Evolutionary conservation across 2,797 vertebrate species (phyloP).

Genomic region (Leptoclinus maculatus): DNA sequence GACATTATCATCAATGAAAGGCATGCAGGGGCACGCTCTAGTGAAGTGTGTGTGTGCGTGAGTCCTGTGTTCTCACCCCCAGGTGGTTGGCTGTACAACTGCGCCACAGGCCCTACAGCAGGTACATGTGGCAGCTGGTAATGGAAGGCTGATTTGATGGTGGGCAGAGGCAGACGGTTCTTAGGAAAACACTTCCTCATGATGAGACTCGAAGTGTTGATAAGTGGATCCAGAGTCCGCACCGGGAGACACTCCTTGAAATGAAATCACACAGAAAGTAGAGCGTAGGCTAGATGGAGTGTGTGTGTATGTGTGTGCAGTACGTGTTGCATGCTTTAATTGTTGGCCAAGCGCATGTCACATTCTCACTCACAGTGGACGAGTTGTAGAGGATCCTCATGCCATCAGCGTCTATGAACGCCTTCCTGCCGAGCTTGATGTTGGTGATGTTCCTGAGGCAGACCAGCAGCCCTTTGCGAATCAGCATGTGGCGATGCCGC

Average conservation of each 20-base stretch:
- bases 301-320: not conserved
- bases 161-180: constrained; percentile 96
- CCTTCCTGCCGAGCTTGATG: constrained; percentile 96
- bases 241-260: constrained; percentile 95
- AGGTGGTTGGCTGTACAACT: constrained; percentile 91
- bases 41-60: constrained; percentile 11
- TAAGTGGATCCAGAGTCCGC: constrained; percentile 94
- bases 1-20: constrained; percentile 12
- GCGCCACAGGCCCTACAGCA: constrained; percentile 91
- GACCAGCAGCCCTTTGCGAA: constrained; percentile 95
- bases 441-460: constrained; percentile 95
- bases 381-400: constrained; percentile 96
- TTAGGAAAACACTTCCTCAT: constrained; percentile 99
- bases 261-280: constrained; percentile 26
- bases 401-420: constrained; percentile 93
- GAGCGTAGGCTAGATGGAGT: not conserved
- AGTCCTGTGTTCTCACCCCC: constrained; percentile 85
- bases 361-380: constrained; percentile 88
- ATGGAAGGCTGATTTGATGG: constrained; percentile 94
- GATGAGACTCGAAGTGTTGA: constrained; percentile 96
- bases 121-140: constrained; percentile 91
- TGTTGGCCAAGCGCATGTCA: not conserved
- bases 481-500: constrained; percentile 93
- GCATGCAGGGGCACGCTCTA: constrained; percentile 4
- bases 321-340: not conserved